These are phyloP conservation scores for Caenorhabditis plicata DNA, from an alignment of 2,888 invertebrate species.

Conservation along the genomic window DNA sequence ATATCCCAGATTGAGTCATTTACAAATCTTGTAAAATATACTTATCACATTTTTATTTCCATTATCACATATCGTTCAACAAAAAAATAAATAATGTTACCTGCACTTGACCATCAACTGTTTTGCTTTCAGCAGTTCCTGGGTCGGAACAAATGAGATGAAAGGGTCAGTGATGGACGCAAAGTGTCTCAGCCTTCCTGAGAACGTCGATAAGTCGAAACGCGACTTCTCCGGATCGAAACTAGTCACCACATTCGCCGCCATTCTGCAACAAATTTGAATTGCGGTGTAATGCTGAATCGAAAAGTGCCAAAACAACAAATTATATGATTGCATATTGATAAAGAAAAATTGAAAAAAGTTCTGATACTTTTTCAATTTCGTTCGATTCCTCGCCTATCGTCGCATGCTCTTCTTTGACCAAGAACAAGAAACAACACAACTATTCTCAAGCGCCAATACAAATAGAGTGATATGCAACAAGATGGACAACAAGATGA, in stretches of 20 bases:
- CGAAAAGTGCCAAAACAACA: neutral
- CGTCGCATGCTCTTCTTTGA: too few relatives aligned
- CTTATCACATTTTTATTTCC: too few relatives aligned
- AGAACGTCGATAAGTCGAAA: slow-evolving; percentile 73
- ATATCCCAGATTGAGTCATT: too few relatives aligned
- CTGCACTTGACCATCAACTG: slow-evolving; percentile 78
- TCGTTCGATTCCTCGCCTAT: too few relatives aligned
- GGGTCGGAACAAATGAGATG: slow-evolving; percentile 77
- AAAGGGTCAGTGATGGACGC: slow-evolving; percentile 88
- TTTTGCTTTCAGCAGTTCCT: slow-evolving; percentile 78
- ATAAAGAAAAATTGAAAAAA: slow-evolving; percentile 4
- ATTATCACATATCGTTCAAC: too few relatives aligned
- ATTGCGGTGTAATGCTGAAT: neutral
- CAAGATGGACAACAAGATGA: too few relatives aligned
- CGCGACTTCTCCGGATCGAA: slow-evolving; percentile 41
- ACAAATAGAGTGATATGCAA: too few relatives aligned
- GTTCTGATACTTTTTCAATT: neutral
- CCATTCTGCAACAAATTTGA: neutral
- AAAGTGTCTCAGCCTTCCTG: slow-evolving; percentile 87
- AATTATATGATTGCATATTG: slow-evolving; percentile 3
- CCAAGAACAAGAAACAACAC: too few relatives aligned
- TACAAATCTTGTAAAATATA: too few relatives aligned
- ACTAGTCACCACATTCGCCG: slow-evolving; percentile 14
- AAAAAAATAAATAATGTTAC: slow-evolving; percentile 68
- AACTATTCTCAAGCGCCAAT: too few relatives aligned